Conservation (phyloP, 2,888 invertebrate species). For the Dichetophora obliterata region DNA sequence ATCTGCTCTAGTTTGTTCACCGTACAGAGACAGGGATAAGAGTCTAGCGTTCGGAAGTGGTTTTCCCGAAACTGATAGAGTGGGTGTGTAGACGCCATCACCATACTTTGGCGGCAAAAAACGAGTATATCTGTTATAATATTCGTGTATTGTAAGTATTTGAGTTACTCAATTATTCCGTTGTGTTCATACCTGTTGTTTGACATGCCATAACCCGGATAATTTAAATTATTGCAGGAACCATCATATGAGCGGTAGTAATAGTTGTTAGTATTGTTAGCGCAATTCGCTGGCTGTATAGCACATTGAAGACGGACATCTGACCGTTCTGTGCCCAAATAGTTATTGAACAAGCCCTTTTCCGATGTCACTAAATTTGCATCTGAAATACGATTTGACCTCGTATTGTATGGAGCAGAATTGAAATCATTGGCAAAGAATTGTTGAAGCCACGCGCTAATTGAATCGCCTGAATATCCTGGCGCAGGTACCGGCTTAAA, state of each 20-base stretch:
- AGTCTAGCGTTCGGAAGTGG: conserved; percentile 59
- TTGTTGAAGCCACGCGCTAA: neutral
- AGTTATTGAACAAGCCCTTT: too few relatives aligned
- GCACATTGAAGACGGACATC: conserved; percentile 50
- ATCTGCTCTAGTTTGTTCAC: conserved; percentile 56
- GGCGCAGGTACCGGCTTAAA: neutral
- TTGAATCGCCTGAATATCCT: neutral
- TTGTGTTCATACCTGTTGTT: conserved; percentile 41
- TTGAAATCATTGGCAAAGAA: neutral
- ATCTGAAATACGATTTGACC: neutral
- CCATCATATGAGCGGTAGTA: conserved; percentile 61
- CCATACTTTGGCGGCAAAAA: conserved; percentile 56
- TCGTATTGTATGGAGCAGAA: neutral
- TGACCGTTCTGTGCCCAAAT: neutral
- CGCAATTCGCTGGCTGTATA: conserved; percentile 55
- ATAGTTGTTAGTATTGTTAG: conserved; percentile 54
- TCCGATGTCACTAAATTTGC: neutral
- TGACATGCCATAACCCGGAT: conserved; percentile 54
- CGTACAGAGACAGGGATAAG: conserved; percentile 58
- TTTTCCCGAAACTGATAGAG: conserved; percentile 43
- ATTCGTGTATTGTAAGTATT: neutral
- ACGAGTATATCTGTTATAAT: conserved; percentile 53
- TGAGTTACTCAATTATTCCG: neutral
- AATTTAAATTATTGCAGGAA: conserved; percentile 60
- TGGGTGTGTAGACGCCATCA: conserved; percentile 49